Conservation (phyloP, 2,888 invertebrate species). For the Dicycla oo region DNA sequence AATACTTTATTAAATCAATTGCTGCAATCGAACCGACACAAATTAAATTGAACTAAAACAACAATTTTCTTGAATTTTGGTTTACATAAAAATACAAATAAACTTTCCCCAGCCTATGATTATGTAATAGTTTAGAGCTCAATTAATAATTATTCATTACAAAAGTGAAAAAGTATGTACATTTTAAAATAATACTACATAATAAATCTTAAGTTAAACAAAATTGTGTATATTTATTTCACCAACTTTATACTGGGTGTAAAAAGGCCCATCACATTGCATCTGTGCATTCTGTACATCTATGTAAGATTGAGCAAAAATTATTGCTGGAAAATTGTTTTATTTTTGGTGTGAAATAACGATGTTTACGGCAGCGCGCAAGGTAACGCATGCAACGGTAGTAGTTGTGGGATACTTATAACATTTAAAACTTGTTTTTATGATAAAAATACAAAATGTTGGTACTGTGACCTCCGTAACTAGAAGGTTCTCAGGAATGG, state of each 20-base stretch:
- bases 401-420: not conserved
- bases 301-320: not conserved
- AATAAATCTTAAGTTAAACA: constrained; percentile 55
- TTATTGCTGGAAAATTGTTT: not conserved
- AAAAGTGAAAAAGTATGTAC: constrained; percentile 44
- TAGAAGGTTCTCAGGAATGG: not conserved
- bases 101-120: constrained; percentile 7
- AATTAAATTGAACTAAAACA: not conserved
- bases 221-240: constrained; percentile 46
- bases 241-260: constrained; percentile 1
- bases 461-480: not conserved
- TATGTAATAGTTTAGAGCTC: constrained; percentile 20
- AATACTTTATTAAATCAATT: not conserved
- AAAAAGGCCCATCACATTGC: not conserved
- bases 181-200: constrained; percentile 55
- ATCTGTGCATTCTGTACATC: not conserved
- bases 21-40: not conserved
- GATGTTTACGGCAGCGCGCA: not conserved
- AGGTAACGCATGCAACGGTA: not conserved
- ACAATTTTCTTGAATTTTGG: not conserved
- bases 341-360: not conserved
- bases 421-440: not conserved
- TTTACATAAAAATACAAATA: constrained; percentile 5
- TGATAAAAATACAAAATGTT: not conserved
- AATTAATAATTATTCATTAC: constrained; percentile 34